Percentiles rank a stretch among this genome's conserved stretches.
phyloP scores from a whole-genome alignment of 2,888 invertebrate species.

The Xanthia icteritia region DNA sequence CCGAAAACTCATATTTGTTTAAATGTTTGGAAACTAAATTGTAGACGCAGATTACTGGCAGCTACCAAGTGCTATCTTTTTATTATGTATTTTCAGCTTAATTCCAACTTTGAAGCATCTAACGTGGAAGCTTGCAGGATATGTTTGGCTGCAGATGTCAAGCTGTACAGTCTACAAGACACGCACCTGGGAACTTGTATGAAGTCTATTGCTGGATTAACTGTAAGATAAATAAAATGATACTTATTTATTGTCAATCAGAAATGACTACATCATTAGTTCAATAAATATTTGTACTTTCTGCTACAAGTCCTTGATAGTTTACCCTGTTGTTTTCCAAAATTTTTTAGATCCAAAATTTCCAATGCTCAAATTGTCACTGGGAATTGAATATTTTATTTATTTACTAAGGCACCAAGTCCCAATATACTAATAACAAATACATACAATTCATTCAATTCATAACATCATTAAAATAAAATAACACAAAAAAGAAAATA shows the following conservation, averaged over 20 bases:
- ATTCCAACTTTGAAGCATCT: slow-evolving; percentile 7
- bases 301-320: not conserved
- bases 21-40: not conserved
- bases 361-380: not conserved
- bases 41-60: not conserved
- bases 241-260: not conserved
- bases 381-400: not conserved
- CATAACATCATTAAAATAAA: too few species aligned
- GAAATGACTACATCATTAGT: not conserved
- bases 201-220: slow-evolving; percentile 50
- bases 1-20: not conserved
- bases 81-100: not conserved
- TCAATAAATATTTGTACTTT: not conserved
- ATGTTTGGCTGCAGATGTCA: not conserved
- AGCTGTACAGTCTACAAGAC: slow-evolving; percentile 50
- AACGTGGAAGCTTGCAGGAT: not conserved
- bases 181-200: slow-evolving; percentile 63
- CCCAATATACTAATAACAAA: too few species aligned
- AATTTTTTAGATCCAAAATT: not conserved
- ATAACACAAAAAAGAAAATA: too few species aligned
- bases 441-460: too few species aligned
- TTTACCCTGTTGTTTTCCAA: not conserved
- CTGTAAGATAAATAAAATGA: not conserved
- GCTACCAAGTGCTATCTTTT: not conserved
- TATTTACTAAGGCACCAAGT: too few species aligned